These are phyloP conservation scores for Phaenicophaeus curvirostris DNA, from an alignment of 2,797 vertebrate genomes.

Conservation along the genomic window DNA sequence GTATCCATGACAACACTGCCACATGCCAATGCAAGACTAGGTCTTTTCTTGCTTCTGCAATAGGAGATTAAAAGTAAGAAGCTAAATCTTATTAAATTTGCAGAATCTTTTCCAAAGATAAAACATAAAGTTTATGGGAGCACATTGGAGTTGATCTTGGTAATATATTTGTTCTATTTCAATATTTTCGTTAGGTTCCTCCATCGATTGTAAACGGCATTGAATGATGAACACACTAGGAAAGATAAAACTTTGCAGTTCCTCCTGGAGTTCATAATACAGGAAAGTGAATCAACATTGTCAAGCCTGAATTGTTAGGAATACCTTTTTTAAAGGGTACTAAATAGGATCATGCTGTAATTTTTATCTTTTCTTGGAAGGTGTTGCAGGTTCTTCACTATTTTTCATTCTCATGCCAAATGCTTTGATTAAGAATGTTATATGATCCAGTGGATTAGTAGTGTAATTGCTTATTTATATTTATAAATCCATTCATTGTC, in stretches of 20 bases:
- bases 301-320: constrained; percentile 18
- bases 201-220: neutral
- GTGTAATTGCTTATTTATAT: constrained; percentile 27
- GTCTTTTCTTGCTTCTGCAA: constrained; percentile 75
- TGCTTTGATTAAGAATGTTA: constrained; percentile 24
- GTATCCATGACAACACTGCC: constrained; percentile 89
- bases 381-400: neutral
- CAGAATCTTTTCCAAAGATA: constrained; percentile 58
- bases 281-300: neutral
- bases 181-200: neutral
- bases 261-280: neutral
- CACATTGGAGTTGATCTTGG: neutral
- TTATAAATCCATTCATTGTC: constrained; percentile 14
- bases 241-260: constrained; percentile 37
- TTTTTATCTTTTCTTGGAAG: constrained; percentile 13
- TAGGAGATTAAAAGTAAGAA: constrained; percentile 71
- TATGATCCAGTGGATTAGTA: neutral
- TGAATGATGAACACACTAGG: neutral
- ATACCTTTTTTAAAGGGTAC: neutral
- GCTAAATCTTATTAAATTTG: constrained; percentile 69
- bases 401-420: neutral
- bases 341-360: neutral
- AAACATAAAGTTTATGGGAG: constrained; percentile 52
- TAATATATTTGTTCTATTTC: constrained; percentile 36
- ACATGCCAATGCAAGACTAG: constrained; percentile 76